Conservation (phyloP, 2,888 invertebrate genomes). For the Acronicta leporina region DNA sequence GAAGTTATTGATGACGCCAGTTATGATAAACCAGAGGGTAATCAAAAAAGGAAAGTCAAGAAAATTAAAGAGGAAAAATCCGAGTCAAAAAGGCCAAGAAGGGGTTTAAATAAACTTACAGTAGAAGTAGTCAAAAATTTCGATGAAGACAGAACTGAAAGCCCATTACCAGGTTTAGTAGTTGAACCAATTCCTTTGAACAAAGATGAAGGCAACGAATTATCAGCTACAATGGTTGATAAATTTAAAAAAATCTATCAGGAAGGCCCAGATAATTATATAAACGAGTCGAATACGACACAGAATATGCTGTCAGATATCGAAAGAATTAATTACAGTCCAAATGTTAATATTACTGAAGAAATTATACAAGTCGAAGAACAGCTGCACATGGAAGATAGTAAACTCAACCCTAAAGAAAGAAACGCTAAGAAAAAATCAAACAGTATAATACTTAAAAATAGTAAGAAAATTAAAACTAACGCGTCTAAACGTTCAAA, state of each 20-base stretch:
- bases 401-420: conserved; percentile 11
- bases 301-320: conserved; percentile 70
- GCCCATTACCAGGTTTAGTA: conserved; percentile 76
- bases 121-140: conserved; percentile 38
- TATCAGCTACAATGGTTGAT: conserved; percentile 64
- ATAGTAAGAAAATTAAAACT: conserved; percentile 16
- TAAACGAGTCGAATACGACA: conserved; percentile 66
- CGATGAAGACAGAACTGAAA: conserved; percentile 66
- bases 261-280: conserved; percentile 55
- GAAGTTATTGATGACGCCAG: conserved; percentile 63
- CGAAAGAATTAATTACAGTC: conserved; percentile 60
- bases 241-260: conserved; percentile 69
- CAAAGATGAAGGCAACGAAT: conserved; percentile 59
- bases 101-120: conserved; percentile 43
- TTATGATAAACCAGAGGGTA: conserved; percentile 23
- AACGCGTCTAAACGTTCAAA: not conserved
- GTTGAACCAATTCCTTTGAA: conserved; percentile 65
- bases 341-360: conserved; percentile 52
- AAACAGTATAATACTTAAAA: conserved; percentile 7
- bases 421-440: conserved; percentile 19
- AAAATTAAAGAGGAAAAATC: conserved; percentile 39
- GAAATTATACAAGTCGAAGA: conserved; percentile 48
- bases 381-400: conserved; percentile 16
- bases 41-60: conserved; percentile 45
- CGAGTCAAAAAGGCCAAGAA: conserved; percentile 41